These are phyloP conservation scores for Plutella xylostella DNA, from an alignment of 2,888 invertebrate genomes.

Conservation along the genomic window DNA sequence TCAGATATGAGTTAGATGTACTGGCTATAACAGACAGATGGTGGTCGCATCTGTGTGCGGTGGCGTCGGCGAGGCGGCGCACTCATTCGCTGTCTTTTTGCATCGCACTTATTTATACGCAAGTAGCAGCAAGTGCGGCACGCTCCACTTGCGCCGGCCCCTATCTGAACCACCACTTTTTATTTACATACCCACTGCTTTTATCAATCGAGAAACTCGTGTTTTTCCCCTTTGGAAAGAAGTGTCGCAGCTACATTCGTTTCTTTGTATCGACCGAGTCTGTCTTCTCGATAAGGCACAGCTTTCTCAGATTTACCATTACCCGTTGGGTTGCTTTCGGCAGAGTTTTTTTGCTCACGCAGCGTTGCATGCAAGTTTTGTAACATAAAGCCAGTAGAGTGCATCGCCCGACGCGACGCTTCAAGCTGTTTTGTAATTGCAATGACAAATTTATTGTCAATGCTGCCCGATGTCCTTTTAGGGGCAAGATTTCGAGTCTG, in stretches of 20 bases:
- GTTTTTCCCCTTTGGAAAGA: constrained; percentile 4
- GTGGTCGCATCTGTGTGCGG: constrained; percentile 12
- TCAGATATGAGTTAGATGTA: neutral
- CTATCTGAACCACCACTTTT: constrained; percentile 29
- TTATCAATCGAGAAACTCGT: constrained; percentile 11
- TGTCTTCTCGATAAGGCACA: constrained; percentile 42
- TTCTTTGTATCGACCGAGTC: constrained; percentile 18
- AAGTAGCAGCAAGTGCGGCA: constrained; percentile 42
- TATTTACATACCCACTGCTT: constrained; percentile 24
- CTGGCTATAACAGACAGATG: neutral
- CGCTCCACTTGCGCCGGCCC: constrained; percentile 47
- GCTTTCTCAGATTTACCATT: constrained; percentile 54
- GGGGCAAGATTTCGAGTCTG: neutral
- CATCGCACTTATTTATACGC: constrained; percentile 40
- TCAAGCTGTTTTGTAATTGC: constrained; percentile 27
- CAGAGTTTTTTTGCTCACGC: constrained; percentile 39
- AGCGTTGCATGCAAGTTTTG: constrained; percentile 36
- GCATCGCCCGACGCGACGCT: constrained; percentile 12
- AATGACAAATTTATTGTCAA: constrained; percentile 20
- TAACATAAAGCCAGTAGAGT: constrained; percentile 22
- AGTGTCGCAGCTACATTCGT: constrained; percentile 13
- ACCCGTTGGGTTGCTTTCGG: constrained; percentile 55
- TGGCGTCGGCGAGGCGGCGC: constrained; percentile 21
- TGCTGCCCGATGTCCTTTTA: constrained; percentile 4
- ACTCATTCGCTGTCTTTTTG: constrained; percentile 51